Conservation (phyloP, 2,113 vertebrate genomes). For the Condylura cristata region DNA sequence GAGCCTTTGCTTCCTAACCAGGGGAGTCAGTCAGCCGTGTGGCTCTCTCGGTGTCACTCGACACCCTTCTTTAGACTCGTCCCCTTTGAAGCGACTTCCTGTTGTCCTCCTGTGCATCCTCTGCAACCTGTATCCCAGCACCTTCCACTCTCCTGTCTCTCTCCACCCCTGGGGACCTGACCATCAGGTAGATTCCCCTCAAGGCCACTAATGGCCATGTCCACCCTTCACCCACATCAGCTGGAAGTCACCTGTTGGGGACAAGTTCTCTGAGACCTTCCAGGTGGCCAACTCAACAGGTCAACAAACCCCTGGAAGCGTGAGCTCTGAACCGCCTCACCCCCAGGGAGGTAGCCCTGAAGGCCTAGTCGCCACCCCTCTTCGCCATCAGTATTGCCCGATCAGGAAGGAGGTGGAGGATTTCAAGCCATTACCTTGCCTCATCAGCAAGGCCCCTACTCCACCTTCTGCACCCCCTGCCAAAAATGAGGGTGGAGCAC, state of each 20-base stretch:
- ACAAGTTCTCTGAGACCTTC: neutral
- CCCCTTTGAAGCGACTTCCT: neutral
- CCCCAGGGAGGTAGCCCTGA: neutral
- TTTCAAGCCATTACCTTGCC: neutral
- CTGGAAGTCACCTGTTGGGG: neutral
- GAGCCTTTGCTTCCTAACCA: neutral
- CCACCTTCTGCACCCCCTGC: neutral
- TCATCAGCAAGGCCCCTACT: too few relatives aligned
- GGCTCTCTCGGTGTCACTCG: neutral
- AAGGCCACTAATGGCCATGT: neutral
- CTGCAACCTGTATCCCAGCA: neutral
- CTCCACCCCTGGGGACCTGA: accelerated
- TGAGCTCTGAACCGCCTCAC: neutral
- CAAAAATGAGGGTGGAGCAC: accelerated
- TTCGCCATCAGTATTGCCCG: neutral
- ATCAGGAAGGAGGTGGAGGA: neutral
- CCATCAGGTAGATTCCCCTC: neutral
- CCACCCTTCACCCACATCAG: neutral
- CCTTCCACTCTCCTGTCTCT: neutral
- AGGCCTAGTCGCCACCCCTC: accelerated
- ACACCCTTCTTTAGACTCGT: neutral
- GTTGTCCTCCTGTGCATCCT: accelerated
- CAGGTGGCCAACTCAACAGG: neutral
- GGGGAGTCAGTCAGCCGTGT: accelerated
- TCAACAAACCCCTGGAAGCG: neutral